A percentile compares a stretch with the other conserved stretches of the same genome.
Evolutionary conservation across 2,797 vertebrate genomes (phyloP).

Genomic region (Xyrichtys novacula): DNA sequence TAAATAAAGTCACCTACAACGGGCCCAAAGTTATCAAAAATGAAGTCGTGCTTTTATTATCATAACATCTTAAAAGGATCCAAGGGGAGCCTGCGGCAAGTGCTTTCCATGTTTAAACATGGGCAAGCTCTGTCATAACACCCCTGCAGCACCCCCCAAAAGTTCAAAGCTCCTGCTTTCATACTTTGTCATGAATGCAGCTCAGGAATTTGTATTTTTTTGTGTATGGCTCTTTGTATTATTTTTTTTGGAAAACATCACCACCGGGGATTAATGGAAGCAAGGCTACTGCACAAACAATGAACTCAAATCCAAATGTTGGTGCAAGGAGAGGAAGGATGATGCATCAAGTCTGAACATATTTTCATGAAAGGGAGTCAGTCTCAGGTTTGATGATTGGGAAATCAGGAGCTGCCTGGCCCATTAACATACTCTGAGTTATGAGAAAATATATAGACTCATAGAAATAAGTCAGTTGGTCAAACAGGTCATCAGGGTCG

Average conservation of each 20-base stretch:
- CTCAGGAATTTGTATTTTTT: conserved; percentile 60
- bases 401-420: not conserved
- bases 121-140: conserved; percentile 59
- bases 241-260: conserved; percentile 39
- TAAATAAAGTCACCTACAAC: conserved; percentile 25
- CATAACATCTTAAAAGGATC: conserved; percentile 60
- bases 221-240: conserved; percentile 34
- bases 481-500: too few relatives aligned
- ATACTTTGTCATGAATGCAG: conserved; percentile 55
- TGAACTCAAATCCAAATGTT: conserved; percentile 36
- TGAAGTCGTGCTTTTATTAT: conserved; percentile 50
- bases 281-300: conserved; percentile 35
- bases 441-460: not conserved
- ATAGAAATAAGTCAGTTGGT: too few relatives aligned
- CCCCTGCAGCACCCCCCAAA: conserved; percentile 62
- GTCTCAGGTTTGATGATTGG: conserved; percentile 9
- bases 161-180: conserved; percentile 64
- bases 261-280: conserved; percentile 32
- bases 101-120: conserved; percentile 65
- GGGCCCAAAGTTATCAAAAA: conserved; percentile 42
- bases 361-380: conserved; percentile 13
- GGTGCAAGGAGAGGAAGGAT: conserved; percentile 13
- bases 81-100: conserved; percentile 58
- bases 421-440: not conserved
- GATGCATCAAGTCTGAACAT: conserved; percentile 1